These are phyloP conservation scores for Eupithecia subumbrata DNA, from an alignment of 2,888 invertebrate genomes.

Conservation along the genomic window DNA sequence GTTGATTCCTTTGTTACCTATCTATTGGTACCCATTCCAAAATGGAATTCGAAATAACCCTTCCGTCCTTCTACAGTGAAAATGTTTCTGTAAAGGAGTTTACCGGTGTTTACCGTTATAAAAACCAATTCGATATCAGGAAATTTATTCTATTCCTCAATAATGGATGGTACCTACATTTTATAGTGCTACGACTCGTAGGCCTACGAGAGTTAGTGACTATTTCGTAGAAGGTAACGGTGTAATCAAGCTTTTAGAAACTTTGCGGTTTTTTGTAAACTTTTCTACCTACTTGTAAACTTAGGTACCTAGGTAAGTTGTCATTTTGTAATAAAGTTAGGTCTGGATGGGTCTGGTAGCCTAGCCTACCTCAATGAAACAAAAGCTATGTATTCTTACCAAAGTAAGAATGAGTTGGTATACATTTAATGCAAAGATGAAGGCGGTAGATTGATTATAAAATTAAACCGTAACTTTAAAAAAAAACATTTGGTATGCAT, in stretches of 20 bases:
- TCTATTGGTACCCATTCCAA: not conserved
- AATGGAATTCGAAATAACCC: not conserved
- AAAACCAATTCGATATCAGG: not conserved
- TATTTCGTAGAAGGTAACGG: not conserved
- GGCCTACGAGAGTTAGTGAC: not conserved
- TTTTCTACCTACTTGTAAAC: not conserved
- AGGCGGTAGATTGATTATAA: not conserved
- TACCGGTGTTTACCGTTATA: too few relatives aligned
- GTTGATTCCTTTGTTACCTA: not conserved
- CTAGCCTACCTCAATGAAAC: not conserved
- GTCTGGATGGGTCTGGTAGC: not conserved
- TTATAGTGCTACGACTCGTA: conserved; percentile 3
- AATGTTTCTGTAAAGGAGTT: not conserved
- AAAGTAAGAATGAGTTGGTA: not conserved
- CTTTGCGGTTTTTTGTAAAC: not conserved
- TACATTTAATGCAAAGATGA: not conserved
- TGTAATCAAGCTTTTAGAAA: not conserved
- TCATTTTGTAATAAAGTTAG: not conserved
- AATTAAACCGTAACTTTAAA: not conserved
- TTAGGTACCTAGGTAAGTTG: not conserved
- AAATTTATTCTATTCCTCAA: not conserved
- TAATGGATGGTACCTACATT: too few relatives aligned
- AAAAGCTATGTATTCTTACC: not conserved
- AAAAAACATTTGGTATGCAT: not conserved
- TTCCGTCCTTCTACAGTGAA: not conserved